Evolutionary conservation across 1,140 invertebrate species (phyloP).

Genomic region (Hylyphantes graminicola): DNA sequence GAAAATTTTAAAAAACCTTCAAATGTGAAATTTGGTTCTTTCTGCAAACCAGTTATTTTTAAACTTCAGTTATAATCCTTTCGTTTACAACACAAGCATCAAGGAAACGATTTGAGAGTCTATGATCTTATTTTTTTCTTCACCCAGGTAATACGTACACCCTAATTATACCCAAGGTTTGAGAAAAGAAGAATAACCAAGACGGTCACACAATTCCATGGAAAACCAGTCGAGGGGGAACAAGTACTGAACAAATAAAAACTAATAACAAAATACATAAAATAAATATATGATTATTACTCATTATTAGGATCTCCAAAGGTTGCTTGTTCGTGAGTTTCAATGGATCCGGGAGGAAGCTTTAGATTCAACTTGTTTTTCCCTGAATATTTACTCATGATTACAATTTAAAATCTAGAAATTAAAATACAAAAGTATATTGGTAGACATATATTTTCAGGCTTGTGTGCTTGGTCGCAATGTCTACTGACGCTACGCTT

Average conservation of each 20-base stretch:
- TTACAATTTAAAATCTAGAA: slow-evolving; percentile 14
- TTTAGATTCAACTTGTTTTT: slow-evolving; percentile 95
- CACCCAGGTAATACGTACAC: no score
- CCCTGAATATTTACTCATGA: slow-evolving; percentile 58
- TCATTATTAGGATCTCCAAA: slow-evolving; percentile 75
- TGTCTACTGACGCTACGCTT: slow-evolving; percentile 37
- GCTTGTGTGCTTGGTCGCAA: no score
- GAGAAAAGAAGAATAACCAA: not conserved
- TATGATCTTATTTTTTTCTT: no score
- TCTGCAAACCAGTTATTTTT: no score
- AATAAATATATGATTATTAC: slow-evolving; percentile 30
- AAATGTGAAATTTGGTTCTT: no score
- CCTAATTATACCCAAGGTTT: not conserved
- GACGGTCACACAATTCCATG: not conserved
- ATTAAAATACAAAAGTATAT: not conserved
- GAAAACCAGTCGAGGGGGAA: not conserved
- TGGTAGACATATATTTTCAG: not conserved
- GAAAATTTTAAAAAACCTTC: no score
- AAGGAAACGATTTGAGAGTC: no score
- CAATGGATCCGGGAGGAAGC: slow-evolving; percentile 86
- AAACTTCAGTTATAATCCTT: no score
- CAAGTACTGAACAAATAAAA: not conserved
- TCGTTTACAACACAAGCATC: no score
- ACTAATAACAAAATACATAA: not conserved
- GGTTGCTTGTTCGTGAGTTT: slow-evolving; percentile 78